These are phyloP conservation scores for Gymnoscopelus microlampas DNA, from an alignment of 2,797 vertebrate genomes.

Conservation along the genomic window DNA sequence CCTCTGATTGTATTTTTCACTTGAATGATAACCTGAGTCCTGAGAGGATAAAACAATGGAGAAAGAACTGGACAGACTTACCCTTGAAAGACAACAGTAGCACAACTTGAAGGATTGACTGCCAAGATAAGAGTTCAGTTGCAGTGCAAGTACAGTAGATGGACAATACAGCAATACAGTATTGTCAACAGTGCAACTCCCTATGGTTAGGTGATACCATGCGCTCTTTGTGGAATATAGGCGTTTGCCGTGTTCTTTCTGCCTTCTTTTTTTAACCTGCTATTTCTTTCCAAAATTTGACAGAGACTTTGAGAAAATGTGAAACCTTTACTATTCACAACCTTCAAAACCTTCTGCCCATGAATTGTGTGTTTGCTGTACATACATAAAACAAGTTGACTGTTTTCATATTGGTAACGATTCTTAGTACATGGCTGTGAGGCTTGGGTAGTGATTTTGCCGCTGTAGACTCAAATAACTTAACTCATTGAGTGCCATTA, in stretches of 20 bases:
- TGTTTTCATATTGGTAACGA: not conserved
- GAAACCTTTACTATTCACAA: too few relatives aligned
- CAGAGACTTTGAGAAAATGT: not conserved
- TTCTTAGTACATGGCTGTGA: slow-evolving; percentile 8
- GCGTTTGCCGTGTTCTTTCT: not conserved
- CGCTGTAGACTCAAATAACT: slow-evolving; percentile 6
- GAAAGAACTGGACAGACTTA: not conserved
- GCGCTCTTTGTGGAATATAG: too few relatives aligned
- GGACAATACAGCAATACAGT: not conserved
- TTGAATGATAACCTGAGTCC: slow-evolving; percentile 3
- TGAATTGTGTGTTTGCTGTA: not conserved
- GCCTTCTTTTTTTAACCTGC: not conserved
- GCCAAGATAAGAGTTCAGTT: not conserved
- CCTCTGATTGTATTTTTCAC: not conserved
- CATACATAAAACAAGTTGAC: not conserved
- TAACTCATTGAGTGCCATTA: too few relatives aligned
- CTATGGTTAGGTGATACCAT: not conserved
- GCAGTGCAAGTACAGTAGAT: not conserved
- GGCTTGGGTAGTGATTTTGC: slow-evolving; percentile 22
- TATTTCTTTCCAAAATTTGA: too few relatives aligned
- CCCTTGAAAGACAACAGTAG: not conserved
- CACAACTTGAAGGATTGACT: slow-evolving; percentile 25
- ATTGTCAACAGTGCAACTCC: not conserved
- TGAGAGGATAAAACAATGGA: not conserved
- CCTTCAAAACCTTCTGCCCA: not conserved